phyloP scores from a whole-genome alignment of 2,888 invertebrate genomes.

The Hecatera dysodea region DNA sequence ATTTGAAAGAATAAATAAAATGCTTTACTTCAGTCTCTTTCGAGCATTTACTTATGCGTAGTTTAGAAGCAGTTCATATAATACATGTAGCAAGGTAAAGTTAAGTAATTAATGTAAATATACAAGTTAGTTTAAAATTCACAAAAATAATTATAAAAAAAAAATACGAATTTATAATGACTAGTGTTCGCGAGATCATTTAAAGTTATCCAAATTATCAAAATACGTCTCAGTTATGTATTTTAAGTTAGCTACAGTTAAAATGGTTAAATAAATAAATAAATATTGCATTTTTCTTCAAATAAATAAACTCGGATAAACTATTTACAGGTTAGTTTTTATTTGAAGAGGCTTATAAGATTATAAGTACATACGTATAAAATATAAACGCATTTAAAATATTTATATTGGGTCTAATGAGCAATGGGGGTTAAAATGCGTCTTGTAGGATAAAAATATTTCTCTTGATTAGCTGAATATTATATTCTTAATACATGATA shows the following conservation, averaged over 20 bases:
- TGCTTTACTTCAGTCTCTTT: constrained; percentile 66
- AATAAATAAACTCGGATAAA: background rate
- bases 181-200: constrained; percentile 11
- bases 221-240: background rate
- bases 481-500: constrained; percentile 31
- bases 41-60: constrained; percentile 59
- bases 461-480: constrained; percentile 35
- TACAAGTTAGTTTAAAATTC: constrained; percentile 3
- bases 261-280: background rate
- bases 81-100: constrained; percentile 47
- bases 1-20: constrained; percentile 54
- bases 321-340: constrained; percentile 31
- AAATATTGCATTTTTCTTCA: background rate
- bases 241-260: background rate
- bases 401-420: constrained; percentile 25
- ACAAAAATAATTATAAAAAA: constrained; percentile 3
- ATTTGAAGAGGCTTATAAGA: constrained; percentile 5
- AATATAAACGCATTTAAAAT: constrained; percentile 14
- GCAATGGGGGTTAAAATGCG: constrained; percentile 32
- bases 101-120: constrained; percentile 16
- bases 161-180: background rate
- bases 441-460: constrained; percentile 50
- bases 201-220: background rate
- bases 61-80: constrained; percentile 55
- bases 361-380: constrained; percentile 17